phyloP scores from a whole-genome alignment of 2,113 vertebrate species.

The Lycaon pictus region DNA sequence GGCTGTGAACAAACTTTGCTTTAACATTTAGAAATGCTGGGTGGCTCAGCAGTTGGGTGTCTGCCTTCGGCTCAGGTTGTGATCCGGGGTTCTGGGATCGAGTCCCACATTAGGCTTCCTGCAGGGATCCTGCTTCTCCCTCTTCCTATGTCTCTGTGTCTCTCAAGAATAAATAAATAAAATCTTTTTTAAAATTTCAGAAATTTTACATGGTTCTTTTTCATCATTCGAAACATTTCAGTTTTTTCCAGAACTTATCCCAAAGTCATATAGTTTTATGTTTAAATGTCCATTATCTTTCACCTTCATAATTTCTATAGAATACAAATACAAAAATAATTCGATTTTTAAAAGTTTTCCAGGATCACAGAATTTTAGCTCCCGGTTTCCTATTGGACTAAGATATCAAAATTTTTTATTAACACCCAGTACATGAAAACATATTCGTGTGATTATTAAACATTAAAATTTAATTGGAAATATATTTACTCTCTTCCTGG shows the following conservation, averaged over 20 bases:
- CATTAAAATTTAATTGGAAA: conserved; percentile 20
- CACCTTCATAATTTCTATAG: neutral
- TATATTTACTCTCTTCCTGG: neutral
- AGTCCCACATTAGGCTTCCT: no score
- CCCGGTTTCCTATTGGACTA: neutral
- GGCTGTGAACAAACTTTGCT: neutral
- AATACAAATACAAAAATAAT: conserved; percentile 13
- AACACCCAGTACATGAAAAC: neutral
- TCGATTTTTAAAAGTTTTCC: neutral
- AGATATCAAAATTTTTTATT: neutral
- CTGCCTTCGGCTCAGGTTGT: no score
- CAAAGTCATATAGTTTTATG: neutral
- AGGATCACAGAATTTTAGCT: neutral
- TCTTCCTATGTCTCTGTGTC: no score
- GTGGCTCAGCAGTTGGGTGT: no score
- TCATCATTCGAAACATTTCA: neutral
- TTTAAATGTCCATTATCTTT: neutral
- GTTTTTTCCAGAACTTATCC: neutral
- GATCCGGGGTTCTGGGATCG: no score
- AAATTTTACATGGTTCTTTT: conserved; percentile 20
- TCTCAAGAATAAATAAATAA: no score
- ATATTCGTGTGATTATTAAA: neutral
- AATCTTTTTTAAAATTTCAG: neutral
- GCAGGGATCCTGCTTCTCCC: no score
- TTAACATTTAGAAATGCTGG: neutral